phyloP scores from a whole-genome alignment of 2,113 vertebrate species.

The Cranoglanis bouderius region DNA sequence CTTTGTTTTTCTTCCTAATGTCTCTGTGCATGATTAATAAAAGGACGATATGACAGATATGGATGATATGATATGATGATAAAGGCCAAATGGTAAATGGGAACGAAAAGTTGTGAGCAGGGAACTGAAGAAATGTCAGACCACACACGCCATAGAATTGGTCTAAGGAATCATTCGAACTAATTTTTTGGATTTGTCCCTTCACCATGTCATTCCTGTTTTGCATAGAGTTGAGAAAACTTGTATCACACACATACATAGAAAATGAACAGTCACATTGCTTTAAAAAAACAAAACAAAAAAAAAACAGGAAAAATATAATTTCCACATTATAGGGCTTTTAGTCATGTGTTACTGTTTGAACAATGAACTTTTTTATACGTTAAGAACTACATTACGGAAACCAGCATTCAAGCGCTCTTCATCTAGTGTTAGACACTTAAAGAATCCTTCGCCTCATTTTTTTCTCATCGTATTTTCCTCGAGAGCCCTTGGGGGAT shows the following conservation, averaged over 20 bases:
- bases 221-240: neutral
- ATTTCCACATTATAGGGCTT: neutral
- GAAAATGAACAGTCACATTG: neutral
- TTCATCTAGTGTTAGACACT: neutral
- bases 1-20: neutral
- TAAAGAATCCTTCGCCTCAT: neutral
- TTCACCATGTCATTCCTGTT: neutral
- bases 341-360: neutral
- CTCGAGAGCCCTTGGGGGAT: constrained; percentile 7
- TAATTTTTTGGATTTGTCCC: neutral
- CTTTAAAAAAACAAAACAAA: neutral
- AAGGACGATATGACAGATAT: neutral
- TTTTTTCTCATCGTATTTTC: neutral
- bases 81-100: neutral
- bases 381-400: neutral
- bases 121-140: neutral
- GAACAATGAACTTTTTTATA: neutral
- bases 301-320: neutral
- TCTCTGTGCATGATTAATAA: neutral
- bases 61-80: neutral
- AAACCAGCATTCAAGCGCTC: neutral
- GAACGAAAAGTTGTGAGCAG: neutral
- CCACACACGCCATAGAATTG: neutral
- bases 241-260: neutral
- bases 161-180: neutral